Base-by-base conservation (phyloP, 1,140 invertebrate genomes). In the Drosophila setifemur region DNA sequence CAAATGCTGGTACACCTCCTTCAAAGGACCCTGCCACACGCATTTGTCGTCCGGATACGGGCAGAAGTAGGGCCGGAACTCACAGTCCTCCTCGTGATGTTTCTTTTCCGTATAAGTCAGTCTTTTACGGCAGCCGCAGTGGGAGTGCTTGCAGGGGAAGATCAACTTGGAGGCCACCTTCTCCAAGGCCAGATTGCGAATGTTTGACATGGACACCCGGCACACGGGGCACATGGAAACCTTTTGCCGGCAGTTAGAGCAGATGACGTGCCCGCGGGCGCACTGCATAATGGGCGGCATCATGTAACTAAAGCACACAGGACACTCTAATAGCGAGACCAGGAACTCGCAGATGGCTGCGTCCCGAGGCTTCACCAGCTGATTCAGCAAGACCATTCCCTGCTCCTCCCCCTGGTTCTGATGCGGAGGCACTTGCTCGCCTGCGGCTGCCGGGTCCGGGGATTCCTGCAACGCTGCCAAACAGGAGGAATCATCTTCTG, bases 241-340 rank as follows among this genome's bases (percentile, higher is more conserved):
- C 91, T 99, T 99, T 28, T 97, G 97, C 73, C 98, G 93, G 91
- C 99, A 99, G 83, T 94, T 96, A 40, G 96, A 96, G 92, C 99
- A 99, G 54, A 97, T 95, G 33, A 97, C 91, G 91, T 97, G 96
- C 16, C 96, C 96, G 63, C 95, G 96, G 90, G 96, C 95, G 88
- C 96, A 97, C 90, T 97, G 96, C 89, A 96, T 92, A 64, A 97
- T 98, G 6, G 99, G 99, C 52, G 98, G 98, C 86, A 99, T 92
- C 64, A 99, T 98, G 93, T 99, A 99, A 91, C 99, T 98, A 91
- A 99, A 99, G 91, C 99, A 99, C 33, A 99, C 99, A 1, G 99
- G 98, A 92, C 98, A 99, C 91, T 99, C 98, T 90, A 99, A 99
- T 25, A 99, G 92, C 49, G 96, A 97, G 7, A 97, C 96, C 75